Percentiles rank a stretch among this genome's conserved stretches.
phyloP scores from a whole-genome alignment of 2,113 vertebrate species.

The Platichthys flesus region DNA sequence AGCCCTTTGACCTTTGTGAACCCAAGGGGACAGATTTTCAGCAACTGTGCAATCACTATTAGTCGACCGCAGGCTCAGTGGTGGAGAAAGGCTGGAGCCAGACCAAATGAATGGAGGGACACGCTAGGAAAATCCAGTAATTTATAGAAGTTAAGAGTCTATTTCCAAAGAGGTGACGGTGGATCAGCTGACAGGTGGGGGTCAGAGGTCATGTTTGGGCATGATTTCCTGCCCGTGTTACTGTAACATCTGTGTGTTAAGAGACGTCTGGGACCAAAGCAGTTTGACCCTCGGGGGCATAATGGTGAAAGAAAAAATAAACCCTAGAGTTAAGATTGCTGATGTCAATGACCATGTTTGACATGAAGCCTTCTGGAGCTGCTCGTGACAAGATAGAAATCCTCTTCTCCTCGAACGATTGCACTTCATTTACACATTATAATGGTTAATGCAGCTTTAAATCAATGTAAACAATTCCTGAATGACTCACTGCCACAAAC shows the following conservation, averaged over 20 bases:
- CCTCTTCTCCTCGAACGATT: not conserved
- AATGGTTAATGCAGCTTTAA: conserved; percentile 18
- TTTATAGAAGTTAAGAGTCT: conserved; percentile 93
- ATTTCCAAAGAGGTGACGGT: conserved; percentile 92
- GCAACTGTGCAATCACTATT: conserved; percentile 88
- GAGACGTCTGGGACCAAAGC: conserved; percentile 85
- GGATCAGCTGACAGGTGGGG: conserved; percentile 93
- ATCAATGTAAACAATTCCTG: conserved; percentile 25
- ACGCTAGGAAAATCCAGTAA: conserved; percentile 94
- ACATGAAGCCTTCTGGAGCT: conserved; percentile 60
- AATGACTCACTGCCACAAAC: conserved; percentile 25
- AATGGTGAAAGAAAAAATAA: conserved; percentile 66
- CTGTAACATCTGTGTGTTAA: conserved; percentile 98
- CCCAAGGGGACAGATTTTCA: conserved; percentile 90
- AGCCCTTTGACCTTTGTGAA: conserved; percentile 95
- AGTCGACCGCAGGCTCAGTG: conserved; percentile 82
- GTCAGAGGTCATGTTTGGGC: conserved; percentile 93
- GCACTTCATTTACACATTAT: conserved; percentile 12
- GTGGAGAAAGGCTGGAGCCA: conserved; percentile 83
- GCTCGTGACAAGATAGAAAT: conserved; percentile 12
- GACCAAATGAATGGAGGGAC: conserved; percentile 83
- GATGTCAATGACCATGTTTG: conserved; percentile 76
- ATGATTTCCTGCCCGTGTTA: conserved; percentile 92
- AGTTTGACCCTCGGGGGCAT: conserved; percentile 85
- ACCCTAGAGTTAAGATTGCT: conserved; percentile 78